Conservation (phyloP, 2,113 vertebrate genomes). For the Xyliphius kryptos region DNA sequence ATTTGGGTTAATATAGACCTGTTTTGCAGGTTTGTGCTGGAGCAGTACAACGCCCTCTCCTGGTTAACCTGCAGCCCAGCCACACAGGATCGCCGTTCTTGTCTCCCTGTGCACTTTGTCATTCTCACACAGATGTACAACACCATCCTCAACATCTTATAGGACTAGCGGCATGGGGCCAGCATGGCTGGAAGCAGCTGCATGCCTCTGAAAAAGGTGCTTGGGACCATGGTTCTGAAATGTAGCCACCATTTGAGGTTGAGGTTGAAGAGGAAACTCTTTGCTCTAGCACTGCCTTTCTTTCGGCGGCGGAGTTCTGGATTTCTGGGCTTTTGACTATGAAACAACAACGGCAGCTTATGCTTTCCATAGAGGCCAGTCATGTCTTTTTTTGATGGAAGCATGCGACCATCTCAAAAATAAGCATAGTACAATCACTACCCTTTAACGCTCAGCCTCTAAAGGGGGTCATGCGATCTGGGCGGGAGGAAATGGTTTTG, state of each 20-base stretch:
- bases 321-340: too few species aligned
- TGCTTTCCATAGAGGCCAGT: constrained; percentile 1
- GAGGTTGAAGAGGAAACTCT: constrained; percentile 1
- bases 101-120: too few species aligned
- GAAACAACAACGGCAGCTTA: constrained; percentile 17
- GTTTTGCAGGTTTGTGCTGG: constrained; percentile 87
- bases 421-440: constrained; percentile 34
- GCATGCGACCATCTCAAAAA: constrained; percentile 29
- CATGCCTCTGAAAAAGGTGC: constrained; percentile 7
- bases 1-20: too few species aligned
- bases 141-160: constrained; percentile 92
- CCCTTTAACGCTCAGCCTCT: constrained; percentile 31
- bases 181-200: too few species aligned
- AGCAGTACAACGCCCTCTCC: constrained; percentile 85
- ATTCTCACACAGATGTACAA: constrained; percentile 97
- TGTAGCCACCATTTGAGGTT: too few species aligned
- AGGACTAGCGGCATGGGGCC: constrained; percentile 41
- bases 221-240: too few species aligned
- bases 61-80: constrained; percentile 91
- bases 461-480: constrained; percentile 19
- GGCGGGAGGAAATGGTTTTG: constrained; percentile 10
- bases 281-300: constrained; percentile 21
- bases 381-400: background rate
- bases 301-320: background rate
- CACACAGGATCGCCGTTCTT: constrained; percentile 91